phyloP scores from a whole-genome alignment of 1,140 invertebrate species.

The Drosophila nannoptera region DNA sequence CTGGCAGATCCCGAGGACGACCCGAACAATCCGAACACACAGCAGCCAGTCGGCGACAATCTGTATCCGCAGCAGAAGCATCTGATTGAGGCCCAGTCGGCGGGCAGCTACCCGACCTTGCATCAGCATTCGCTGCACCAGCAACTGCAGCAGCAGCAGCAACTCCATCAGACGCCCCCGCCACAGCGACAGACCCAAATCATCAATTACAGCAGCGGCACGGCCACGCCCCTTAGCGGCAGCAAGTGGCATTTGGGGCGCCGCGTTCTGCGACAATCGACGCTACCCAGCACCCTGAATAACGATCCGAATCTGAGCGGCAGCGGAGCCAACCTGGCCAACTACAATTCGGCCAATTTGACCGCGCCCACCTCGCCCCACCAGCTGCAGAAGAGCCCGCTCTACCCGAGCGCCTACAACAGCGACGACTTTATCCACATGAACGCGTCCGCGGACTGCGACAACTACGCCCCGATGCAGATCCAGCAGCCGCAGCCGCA shows the following conservation, averaged over 20 bases:
- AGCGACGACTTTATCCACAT: constrained; percentile 77
- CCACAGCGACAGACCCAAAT: constrained; percentile 52
- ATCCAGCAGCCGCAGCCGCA: constrained; percentile 59
- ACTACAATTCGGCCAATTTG: constrained; percentile 72
- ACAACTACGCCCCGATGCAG: constrained; percentile 71
- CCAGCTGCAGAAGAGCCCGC: constrained; percentile 71
- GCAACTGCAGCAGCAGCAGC: constrained; percentile 62
- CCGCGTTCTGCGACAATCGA: constrained; percentile 77
- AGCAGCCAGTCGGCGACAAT: constrained; percentile 68
- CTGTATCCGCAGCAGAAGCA: constrained; percentile 75
- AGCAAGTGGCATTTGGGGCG: constrained; percentile 73
- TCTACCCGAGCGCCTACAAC: constrained; percentile 76
- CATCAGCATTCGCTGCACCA: constrained; percentile 60
- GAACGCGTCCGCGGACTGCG: constrained; percentile 64
- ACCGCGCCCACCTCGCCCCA: constrained; percentile 77
- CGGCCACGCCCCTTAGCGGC: constrained; percentile 66
- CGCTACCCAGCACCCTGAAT: constrained; percentile 69
- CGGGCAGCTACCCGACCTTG: constrained; percentile 73
- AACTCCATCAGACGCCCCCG: constrained; percentile 45
- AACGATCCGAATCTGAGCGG: constrained; percentile 71
- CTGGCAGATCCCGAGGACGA: constrained; percentile 76
- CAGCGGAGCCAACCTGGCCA: constrained; percentile 68
- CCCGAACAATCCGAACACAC: constrained; percentile 72
- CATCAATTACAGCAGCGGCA: constrained; percentile 65
- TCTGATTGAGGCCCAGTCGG: constrained; percentile 66